Conservation (phyloP, 2,113 vertebrate genomes). For the Choloepus hoffmanni region DNA sequence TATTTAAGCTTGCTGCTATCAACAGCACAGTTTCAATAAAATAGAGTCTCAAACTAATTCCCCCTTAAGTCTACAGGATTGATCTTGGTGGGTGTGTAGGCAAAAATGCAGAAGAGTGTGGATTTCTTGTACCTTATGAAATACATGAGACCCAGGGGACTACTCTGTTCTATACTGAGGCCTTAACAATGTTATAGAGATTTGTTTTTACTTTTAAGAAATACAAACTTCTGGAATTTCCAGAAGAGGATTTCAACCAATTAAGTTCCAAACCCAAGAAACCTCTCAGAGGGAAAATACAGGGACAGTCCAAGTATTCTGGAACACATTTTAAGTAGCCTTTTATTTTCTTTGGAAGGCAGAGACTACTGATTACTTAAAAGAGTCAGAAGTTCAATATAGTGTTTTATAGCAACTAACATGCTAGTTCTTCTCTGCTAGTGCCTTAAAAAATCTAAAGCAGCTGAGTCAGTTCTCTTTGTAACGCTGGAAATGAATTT, state of each 20-base stretch:
- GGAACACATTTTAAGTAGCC: constrained; percentile 23
- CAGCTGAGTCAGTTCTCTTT: background rate
- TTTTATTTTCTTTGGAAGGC: constrained; percentile 14
- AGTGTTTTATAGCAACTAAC: constrained; percentile 37
- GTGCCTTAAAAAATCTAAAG: constrained; percentile 47
- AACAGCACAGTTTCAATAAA: constrained; percentile 55
- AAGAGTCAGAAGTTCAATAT: constrained; percentile 41
- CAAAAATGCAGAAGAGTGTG: background rate
- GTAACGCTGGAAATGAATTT: constrained; percentile 46
- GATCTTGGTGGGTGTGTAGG: rapidly evolving
- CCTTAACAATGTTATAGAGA: background rate
- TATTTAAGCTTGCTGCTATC: constrained; percentile 35
- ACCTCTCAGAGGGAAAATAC: background rate
- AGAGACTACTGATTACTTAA: constrained; percentile 11
- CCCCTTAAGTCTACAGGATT: background rate
- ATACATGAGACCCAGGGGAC: background rate
- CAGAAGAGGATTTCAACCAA: constrained; percentile 44
- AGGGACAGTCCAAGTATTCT: background rate
- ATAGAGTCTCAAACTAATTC: constrained; percentile 23
- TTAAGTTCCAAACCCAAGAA: constrained; percentile 43
- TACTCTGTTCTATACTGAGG: constrained; percentile 25
- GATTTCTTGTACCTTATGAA: background rate
- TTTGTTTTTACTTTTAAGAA: constrained; percentile 29
- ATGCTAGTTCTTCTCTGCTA: background rate
- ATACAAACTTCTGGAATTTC: background rate